Evolutionary conservation across 2,797 vertebrate genomes (phyloP), one percentile per base, ranked within the genome.

Genomic region (Cheracebus regulus): DNA sequence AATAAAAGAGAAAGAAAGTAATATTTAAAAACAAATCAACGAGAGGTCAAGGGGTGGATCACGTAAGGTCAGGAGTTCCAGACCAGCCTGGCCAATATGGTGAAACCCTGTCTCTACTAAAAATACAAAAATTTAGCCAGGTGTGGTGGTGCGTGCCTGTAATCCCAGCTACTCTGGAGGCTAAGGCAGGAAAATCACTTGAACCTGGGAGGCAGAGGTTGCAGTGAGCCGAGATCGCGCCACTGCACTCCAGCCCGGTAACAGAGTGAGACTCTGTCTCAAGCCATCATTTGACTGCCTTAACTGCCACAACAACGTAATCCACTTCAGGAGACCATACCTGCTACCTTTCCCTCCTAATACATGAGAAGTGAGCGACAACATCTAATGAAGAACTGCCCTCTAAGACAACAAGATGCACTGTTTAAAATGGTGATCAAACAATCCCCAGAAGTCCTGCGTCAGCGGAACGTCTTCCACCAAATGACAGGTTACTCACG

Each of bases 401-500:
- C 20, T 46, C 46, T 10, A 20, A 36, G 48, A n/a, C 67, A 10
- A 30, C 58, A 81, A 75, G 20, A 7, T 0, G 1, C 5, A 3
- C 24, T 26, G 55, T 7, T 24, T 14, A 15, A 9, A n/a, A 39
- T 0, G 14, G 26, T 1, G 17, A 57, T 20, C 48, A 1, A 13
- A 1, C 12, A 12, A 14, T 7, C 5, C 72, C 55, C 80, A 10
- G 89, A 55, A 95, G 88, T 79, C 24, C 85, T 11, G 14, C 70
- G 5, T 20, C 22, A 20, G 70, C 39, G 1, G 9, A 10, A 33
- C 55, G 11, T 3, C 19, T 15, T 82, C 4, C 15, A 5, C 52
- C 44, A 46, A 86, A n/a, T 1, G 15, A 48, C 61, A 11, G 26
- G 14, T 26, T 80, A 99, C 99, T 99, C 97, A 99, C 99, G 58